Base-by-base conservation (phyloP, 92 coral and sea anemone genomes). In the Siderastrea siderea region DNA sequence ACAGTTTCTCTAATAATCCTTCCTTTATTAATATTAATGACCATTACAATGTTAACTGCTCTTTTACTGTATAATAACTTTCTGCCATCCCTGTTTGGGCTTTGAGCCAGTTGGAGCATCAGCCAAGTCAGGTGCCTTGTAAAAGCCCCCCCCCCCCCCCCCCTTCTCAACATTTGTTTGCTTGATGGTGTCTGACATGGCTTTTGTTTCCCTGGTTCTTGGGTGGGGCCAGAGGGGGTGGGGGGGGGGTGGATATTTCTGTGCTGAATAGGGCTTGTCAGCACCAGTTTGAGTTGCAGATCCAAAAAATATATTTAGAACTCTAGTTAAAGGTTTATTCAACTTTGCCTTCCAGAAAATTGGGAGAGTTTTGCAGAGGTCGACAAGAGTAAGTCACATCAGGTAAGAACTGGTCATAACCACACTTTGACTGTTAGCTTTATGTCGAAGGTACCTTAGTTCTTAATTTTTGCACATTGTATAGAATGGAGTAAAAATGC, bases 301-400 rank as follows among this genome's bases (percentile, higher is more conserved):
- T 70, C 57, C 73, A 48, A 60, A 13, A 38, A 11, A 8, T 46
- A 77, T 46, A 14, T 74, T 69, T 85, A 68, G 68, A 67, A 10
- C 73, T 57, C 16, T 57, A 15, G 4, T 85, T 92, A 6, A 84
- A 70, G 12, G 80, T 48, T 48, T 6, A 63, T 13, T 54, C 19
- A 50, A 48, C 74, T 81, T 89, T 84, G 60, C 80, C 71, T 91
- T 79, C 54, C 93, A 97, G 99, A 90, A 79, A 81, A 54, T 52
- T 97, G 99, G 99, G 98, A 97, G 90, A 89, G 88, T 54, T 92
- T 87, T 93, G 99, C 92, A 19, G 97, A 97, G 50, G 88, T 91
- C 47, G 98, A 97, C 81, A 95, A 91, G 83, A 90, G 91, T 91
- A 97, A 97, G 92, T 93, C 99, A 84, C 98, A 97, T 81, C 96